phyloP scores from a whole-genome alignment of 2,113 vertebrate genomes.

The Synodontis membranacea region DNA sequence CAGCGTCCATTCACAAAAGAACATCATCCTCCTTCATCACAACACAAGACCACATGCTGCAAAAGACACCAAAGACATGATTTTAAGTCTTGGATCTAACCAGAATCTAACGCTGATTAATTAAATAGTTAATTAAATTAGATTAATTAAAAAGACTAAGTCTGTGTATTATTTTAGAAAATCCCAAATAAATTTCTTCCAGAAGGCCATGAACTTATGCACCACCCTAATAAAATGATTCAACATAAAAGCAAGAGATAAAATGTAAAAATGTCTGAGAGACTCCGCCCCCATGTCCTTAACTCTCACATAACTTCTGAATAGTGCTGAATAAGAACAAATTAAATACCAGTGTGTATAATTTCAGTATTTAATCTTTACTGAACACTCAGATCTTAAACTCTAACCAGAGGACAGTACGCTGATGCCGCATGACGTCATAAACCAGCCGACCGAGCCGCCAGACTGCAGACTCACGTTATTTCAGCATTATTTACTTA shows the following conservation, averaged over 20 bases:
- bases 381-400: not conserved
- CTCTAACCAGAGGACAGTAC: not conserved
- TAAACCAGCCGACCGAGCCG: not conserved
- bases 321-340: not conserved
- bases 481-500: not conserved
- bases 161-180: too few species aligned
- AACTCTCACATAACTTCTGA: not conserved
- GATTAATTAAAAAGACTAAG: too few species aligned
- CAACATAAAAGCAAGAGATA: not conserved
- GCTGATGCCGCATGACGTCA: not conserved
- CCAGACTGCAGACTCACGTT: not conserved
- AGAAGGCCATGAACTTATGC: too few species aligned
- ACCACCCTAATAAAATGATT: too few species aligned
- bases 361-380: not conserved
- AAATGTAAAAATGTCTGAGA: not conserved
- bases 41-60: too few species aligned
- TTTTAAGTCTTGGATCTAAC: too few species aligned
- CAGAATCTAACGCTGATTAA: too few species aligned
- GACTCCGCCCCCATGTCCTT: not conserved
- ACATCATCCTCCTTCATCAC: too few species aligned
- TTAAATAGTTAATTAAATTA: too few species aligned
- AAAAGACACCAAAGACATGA: too few species aligned
- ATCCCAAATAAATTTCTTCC: too few species aligned
- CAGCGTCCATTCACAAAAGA: too few species aligned
- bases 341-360: not conserved